Evolutionary conservation across 2,113 vertebrate species (phyloP), one percentile per base, ranked within the genome.

Genomic region (Neoarius graeffei): DNA sequence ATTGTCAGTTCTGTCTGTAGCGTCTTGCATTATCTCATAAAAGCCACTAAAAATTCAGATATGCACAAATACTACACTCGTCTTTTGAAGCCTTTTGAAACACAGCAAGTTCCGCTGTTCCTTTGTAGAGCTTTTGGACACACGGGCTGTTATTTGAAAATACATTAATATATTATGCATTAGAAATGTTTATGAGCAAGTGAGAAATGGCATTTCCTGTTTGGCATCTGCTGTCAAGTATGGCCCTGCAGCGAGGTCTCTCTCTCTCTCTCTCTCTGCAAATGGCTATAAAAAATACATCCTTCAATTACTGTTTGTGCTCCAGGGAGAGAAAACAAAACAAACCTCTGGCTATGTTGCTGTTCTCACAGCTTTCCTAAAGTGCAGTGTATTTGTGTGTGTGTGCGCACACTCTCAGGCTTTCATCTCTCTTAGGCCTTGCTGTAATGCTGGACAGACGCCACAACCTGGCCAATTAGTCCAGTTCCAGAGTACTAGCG

Each of bases 251-350:
- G 85, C 35, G 27, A 81, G 56, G 60, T 42, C 84, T 87, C 86
- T 76, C 80, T 79, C 80, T 84, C 52, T 83, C 79, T 85, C 77
- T 81, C 69, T 83, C 23, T 35, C 74, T 50, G 85, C 82, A 90
- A 90, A 90, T 76, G 74, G 20, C 73, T 84, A 80, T 56, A 48
- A 90, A 90, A 81, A 82, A 82, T 82, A 84, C 87, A 86, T 86
- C 81, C 81, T 50, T 84, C 89, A 90, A 90, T 86, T 86, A 88
- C 84, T 84, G 87, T 86, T 88, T 90, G 87, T 81, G 89, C 89
- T 90, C 85, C 87, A 86, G 84, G 85, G 87, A 90, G 74, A 81
- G 84, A 90, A 90, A 90, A 88, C 89, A 90, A 86, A 90, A 88
- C 89, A 73, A 81, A 90, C 84, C 87, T 85, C 84, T 88, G 84